Evolutionary conservation across 2,888 invertebrate genomes (phyloP).

Genomic region (Orthonevra nobilis): DNA sequence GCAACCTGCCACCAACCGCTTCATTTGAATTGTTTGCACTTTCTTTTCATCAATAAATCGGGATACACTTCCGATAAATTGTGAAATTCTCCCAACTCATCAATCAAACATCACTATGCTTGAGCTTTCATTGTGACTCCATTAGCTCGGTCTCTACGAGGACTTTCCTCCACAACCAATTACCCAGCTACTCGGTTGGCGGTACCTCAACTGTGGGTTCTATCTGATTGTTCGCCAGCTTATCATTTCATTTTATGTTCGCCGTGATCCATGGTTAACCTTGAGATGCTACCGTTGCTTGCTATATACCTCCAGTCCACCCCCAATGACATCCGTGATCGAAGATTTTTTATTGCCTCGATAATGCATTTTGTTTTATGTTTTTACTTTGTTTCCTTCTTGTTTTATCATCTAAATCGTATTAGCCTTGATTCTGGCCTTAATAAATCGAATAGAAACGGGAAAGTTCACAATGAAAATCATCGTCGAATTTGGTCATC

Average conservation of each 20-base stretch:
- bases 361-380: constrained; percentile 1
- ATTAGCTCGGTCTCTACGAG: neutral
- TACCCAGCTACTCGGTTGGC: neutral
- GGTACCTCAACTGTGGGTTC: neutral
- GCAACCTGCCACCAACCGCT: too few species aligned
- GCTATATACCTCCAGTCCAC: too few species aligned
- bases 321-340: too few species aligned
- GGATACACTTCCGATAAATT: constrained; percentile 17
- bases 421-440: neutral
- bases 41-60: constrained; percentile 1
- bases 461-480: too few species aligned
- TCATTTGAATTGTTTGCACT: neutral
- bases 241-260: too few species aligned
- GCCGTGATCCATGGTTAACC: too few species aligned
- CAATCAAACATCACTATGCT: constrained; percentile 6
- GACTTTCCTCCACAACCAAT: neutral
- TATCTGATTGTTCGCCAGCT: too few species aligned
- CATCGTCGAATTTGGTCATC: too few species aligned
- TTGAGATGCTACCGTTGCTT: too few species aligned
- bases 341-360: constrained; percentile 10
- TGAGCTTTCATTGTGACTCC: constrained; percentile 19
- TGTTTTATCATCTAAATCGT: neutral
- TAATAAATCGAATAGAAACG: constrained; percentile 17
- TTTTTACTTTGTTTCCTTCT: neutral
- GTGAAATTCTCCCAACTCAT: constrained; percentile 22